Conservation (phyloP, 2,888 invertebrate genomes). For the Baccha elongata region DNA sequence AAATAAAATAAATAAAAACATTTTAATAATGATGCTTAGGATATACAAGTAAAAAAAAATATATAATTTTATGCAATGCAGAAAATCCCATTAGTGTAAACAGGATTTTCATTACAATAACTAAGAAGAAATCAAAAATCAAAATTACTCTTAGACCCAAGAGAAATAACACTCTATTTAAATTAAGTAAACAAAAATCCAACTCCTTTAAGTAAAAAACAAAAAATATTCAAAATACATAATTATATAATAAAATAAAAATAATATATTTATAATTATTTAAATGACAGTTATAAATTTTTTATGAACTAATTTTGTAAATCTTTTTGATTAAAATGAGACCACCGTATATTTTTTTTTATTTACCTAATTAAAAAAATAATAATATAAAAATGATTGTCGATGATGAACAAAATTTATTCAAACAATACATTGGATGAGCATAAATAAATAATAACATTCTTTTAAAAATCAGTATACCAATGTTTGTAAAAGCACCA, state of each 20-base stretch:
- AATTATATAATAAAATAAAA: constrained; percentile 10
- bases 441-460: constrained; percentile 17
- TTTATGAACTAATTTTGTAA: constrained; percentile 50
- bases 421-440: constrained; percentile 3
- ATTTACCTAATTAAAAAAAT: constrained; percentile 51
- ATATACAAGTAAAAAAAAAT: constrained; percentile 12
- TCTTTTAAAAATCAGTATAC: constrained; percentile 44
- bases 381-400: constrained; percentile 13
- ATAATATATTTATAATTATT: constrained; percentile 18
- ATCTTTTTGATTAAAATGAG: constrained; percentile 69
- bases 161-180: constrained; percentile 33
- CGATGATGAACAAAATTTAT: constrained; percentile 37
- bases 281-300: constrained; percentile 28
- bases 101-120: constrained; percentile 31
- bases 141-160: constrained; percentile 67
- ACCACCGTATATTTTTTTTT: constrained; percentile 63
- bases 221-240: constrained; percentile 24
- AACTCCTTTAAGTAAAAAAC: neutral
- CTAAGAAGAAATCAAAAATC: constrained; percentile 43
- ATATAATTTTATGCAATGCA: constrained; percentile 17
- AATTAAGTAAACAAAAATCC: constrained; percentile 44
- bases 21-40: constrained; percentile 12
- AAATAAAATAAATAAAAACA: constrained; percentile 5
- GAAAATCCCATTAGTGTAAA: constrained; percentile 16
- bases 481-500: constrained; percentile 62